Percentiles rank a stretch among this genome's conserved stretches.
Conservation (phyloP, 2,888 invertebrate species). For the Podotricha telesiphe region DNA sequence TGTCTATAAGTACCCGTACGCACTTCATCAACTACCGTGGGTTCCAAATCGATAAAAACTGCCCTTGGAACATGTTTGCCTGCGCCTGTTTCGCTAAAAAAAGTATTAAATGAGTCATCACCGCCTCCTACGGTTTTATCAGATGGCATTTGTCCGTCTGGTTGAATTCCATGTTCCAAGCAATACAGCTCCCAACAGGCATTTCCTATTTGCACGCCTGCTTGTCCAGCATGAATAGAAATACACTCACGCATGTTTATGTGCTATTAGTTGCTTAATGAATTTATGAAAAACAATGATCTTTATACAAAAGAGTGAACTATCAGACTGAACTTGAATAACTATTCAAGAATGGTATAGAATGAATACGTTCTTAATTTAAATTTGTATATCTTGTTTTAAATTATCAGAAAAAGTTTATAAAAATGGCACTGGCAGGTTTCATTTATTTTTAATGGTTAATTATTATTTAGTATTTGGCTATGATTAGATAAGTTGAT, state of each 20-base stretch:
- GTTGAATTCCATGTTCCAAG: slow-evolving; percentile 91
- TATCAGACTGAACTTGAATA: slow-evolving; percentile 10
- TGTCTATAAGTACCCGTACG: slow-evolving; percentile 97
- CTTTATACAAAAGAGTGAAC: slow-evolving; percentile 12
- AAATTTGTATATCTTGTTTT: neutral
- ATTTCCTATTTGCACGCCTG: slow-evolving; percentile 93
- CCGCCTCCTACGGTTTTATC: slow-evolving; percentile 92
- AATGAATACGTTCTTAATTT: slow-evolving; percentile 1
- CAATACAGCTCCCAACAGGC: slow-evolving; percentile 94
- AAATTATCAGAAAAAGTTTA: neutral
- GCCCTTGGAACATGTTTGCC: slow-evolving; percentile 98
- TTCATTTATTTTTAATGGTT: neutral
- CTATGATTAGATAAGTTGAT: no score
- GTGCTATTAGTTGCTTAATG: slow-evolving; percentile 8
- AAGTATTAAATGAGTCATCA: slow-evolving; percentile 97
- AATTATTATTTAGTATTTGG: neutral
- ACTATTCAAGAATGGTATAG: neutral
- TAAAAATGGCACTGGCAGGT: neutral
- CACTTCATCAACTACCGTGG: slow-evolving; percentile 97
- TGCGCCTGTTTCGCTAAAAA: slow-evolving; percentile 96
- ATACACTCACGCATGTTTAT: slow-evolving; percentile 74
- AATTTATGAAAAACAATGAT: slow-evolving; percentile 13
- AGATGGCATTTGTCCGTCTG: slow-evolving; percentile 93
- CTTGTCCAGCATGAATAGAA: slow-evolving; percentile 77
- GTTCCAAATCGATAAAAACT: slow-evolving; percentile 97